Conservation (phyloP, 2,888 invertebrate genomes). For the Chaitophorus viminalis region DNA sequence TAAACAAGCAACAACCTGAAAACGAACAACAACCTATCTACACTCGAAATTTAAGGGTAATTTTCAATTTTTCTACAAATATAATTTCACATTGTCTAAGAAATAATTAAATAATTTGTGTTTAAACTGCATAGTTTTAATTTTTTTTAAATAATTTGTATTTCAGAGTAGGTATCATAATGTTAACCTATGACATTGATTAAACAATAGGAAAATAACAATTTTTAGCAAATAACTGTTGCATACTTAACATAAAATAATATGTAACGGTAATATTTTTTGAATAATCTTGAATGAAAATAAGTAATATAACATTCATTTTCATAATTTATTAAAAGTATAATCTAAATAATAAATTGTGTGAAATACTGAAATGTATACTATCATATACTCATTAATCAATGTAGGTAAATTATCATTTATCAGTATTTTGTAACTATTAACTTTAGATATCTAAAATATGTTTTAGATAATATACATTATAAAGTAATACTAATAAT, state of each 20-base stretch:
- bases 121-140: background rate
- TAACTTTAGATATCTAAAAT: background rate
- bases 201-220: constrained; percentile 10
- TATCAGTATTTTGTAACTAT: background rate
- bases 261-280: background rate
- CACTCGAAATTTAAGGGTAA: constrained; percentile 51
- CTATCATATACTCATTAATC: too few relatives aligned
- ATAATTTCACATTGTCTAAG: background rate
- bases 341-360: background rate
- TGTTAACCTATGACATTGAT: background rate
- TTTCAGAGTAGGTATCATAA: background rate
- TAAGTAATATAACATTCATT: background rate
- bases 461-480: constrained; percentile 9
- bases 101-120: background rate
- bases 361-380: background rate
- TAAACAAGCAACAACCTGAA: constrained; percentile 61
- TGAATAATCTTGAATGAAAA: background rate
- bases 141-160: background rate
- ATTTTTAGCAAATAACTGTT: constrained; percentile 42
- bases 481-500: too few relatives aligned
- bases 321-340: background rate
- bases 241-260: background rate
- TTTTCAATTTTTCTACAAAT: background rate
- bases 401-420: too few relatives aligned
- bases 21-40: constrained; percentile 58